These are phyloP conservation scores for Sarcophaga carnaria DNA, from an alignment of 2,888 invertebrate species.

Conservation along the genomic window DNA sequence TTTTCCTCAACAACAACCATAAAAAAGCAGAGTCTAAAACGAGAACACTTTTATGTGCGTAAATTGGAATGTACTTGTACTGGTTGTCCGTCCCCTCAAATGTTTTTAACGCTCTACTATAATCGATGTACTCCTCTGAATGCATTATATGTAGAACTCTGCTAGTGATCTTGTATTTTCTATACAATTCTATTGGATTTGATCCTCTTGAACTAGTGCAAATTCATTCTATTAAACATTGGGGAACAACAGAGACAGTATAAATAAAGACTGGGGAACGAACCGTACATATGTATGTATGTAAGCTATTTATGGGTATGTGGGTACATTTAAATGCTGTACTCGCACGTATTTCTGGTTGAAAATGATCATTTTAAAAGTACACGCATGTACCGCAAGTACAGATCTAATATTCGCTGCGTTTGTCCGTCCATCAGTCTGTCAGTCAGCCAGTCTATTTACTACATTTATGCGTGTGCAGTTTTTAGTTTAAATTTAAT, in stretches of 20 bases:
- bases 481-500: slow-evolving; percentile 59
- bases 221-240: background rate
- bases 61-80: slow-evolving; percentile 30
- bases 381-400: background rate
- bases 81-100: too few relatives aligned
- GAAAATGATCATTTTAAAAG: slow-evolving; percentile 25
- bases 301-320: background rate
- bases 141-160: slow-evolving; percentile 5
- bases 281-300: slow-evolving; percentile 1
- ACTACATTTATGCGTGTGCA: slow-evolving; percentile 27
- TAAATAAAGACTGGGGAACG: background rate
- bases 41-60: slow-evolving; percentile 6
- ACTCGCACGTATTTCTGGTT: slow-evolving; percentile 19
- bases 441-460: background rate
- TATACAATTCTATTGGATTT: slow-evolving; percentile 36
- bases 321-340: slow-evolving; percentile 38
- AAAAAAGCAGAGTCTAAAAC: slow-evolving; percentile 7
- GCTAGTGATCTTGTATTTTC: slow-evolving; percentile 43
- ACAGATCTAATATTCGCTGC: background rate
- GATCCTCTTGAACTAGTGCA: slow-evolving; percentile 26
- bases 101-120: background rate
- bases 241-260: background rate
- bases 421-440: too few relatives aligned
- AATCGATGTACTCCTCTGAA: background rate
- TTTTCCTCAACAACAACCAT: slow-evolving; percentile 22